phyloP scores from a whole-genome alignment of 2,113 vertebrate genomes.

The Butastur rufipennis region DNA sequence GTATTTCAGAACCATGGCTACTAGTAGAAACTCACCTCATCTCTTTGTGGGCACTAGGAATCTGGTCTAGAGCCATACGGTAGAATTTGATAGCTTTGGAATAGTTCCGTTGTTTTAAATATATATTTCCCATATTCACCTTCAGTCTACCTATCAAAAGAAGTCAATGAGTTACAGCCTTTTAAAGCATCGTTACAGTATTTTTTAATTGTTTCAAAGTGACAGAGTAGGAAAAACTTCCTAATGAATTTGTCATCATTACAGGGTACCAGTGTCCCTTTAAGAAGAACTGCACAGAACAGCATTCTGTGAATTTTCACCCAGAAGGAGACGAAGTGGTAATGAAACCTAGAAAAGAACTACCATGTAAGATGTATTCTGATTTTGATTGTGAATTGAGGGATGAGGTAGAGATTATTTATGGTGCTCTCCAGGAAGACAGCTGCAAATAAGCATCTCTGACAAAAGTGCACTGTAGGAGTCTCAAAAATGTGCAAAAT shows the following conservation, averaged over 20 bases:
- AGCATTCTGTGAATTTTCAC: not conserved
- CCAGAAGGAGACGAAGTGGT: not conserved
- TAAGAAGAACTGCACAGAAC: not conserved
- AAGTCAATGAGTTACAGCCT: not conserved
- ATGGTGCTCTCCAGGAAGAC: not conserved
- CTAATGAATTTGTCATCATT: not conserved
- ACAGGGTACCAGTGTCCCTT: not conserved
- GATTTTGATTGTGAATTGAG: not conserved
- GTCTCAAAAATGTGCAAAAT: not conserved
- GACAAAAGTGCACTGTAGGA: not conserved
- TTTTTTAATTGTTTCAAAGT: not conserved
- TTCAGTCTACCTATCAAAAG: constrained; percentile 85
- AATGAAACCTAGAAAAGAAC: not conserved
- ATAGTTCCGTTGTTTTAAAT: constrained; percentile 94
- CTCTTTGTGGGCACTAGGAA: constrained; percentile 88
- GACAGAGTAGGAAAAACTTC: not conserved
- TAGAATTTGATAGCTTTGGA: constrained; percentile 97
- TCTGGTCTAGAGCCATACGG: constrained; percentile 96
- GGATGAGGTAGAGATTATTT: not conserved
- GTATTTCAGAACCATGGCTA: not conserved
- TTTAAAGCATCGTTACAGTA: not conserved
- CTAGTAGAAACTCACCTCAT: constrained; percentile 77
- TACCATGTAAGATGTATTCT: not conserved
- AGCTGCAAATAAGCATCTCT: not conserved
- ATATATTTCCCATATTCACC: constrained; percentile 98